Conservation (phyloP, 1,140 invertebrate genomes). For the Oryzaephilus surinamensis region DNA sequence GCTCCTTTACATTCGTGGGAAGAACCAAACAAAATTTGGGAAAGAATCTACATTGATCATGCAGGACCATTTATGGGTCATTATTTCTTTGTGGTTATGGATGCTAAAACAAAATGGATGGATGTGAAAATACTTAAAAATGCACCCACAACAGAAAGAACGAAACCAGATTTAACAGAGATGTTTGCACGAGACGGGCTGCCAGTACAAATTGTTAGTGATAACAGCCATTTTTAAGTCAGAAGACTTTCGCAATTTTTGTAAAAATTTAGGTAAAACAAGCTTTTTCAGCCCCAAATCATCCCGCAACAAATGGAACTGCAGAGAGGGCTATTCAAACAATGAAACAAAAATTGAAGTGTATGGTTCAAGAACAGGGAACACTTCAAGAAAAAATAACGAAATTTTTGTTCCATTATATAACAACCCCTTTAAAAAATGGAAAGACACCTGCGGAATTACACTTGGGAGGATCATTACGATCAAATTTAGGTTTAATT, state of each 20-base stretch:
- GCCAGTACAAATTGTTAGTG: constrained; percentile 19
- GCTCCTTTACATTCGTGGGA: constrained; percentile 17
- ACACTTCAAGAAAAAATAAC: too few species aligned
- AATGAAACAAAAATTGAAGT: constrained; percentile 25
- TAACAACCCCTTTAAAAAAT: too few species aligned
- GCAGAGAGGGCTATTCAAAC: constrained; percentile 28
- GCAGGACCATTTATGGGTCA: constrained; percentile 16
- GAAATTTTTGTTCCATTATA: too few species aligned
- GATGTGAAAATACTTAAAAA: constrained; percentile 15
- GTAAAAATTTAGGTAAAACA: constrained; percentile 25
- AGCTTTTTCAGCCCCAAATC: constrained; percentile 18
- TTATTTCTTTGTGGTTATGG: constrained; percentile 21
- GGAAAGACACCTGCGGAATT: too few species aligned
- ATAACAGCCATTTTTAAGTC: constrained; percentile 27
- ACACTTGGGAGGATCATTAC: too few species aligned
- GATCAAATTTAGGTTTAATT: too few species aligned
- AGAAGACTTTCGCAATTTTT: constrained; percentile 18
- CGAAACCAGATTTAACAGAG: constrained; percentile 11
- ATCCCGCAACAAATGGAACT: constrained; percentile 26
- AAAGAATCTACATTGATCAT: constrained; percentile 20
- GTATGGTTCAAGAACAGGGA: constrained; percentile 14
- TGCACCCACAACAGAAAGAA: constrained; percentile 11
- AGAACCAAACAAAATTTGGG: constrained; percentile 17
- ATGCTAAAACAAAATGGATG: constrained; percentile 29
- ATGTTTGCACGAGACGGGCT: constrained; percentile 22